These are phyloP conservation scores for Lycodopsis pacificus DNA, from an alignment of 2,797 vertebrate genomes.

Conservation along the genomic window DNA sequence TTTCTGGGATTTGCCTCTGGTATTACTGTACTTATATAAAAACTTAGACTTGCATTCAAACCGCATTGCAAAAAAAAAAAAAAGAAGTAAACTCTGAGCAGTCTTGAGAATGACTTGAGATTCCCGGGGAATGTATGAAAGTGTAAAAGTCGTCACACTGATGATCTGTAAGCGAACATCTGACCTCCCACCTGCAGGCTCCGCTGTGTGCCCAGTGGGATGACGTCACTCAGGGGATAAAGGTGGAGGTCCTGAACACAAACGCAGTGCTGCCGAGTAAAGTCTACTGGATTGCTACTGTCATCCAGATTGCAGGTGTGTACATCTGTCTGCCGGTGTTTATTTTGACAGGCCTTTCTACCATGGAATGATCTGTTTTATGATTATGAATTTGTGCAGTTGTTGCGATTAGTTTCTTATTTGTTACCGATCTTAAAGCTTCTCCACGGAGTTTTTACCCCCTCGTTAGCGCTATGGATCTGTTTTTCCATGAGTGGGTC, in stretches of 20 bases:
- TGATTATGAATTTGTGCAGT: not conserved
- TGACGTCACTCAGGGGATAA: constrained; percentile 91
- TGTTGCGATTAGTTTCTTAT: not conserved
- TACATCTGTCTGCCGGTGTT: not conserved
- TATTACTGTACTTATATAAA: not conserved
- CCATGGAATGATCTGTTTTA: not conserved
- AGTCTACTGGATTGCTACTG: constrained; percentile 95
- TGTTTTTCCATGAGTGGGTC: not conserved
- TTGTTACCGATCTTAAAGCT: not conserved
- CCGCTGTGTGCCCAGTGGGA: constrained; percentile 94
- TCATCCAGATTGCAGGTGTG: constrained; percentile 91
- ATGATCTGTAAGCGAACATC: not conserved
- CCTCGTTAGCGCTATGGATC: not conserved
- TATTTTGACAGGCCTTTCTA: not conserved
- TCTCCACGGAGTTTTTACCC: not conserved
- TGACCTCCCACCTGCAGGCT: constrained; percentile 79
- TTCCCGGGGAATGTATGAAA: not conserved
- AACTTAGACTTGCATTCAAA: not conserved
- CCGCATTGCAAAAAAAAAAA: not conserved
- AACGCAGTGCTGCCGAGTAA: constrained; percentile 93
- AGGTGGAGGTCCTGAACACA: constrained; percentile 94
- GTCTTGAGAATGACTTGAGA: not conserved
- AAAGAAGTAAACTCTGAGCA: not conserved
- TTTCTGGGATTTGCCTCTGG: not conserved
- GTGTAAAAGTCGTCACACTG: not conserved